Evolutionary conservation across 2,888 invertebrate species (phyloP).

Genomic region (Monoplex corrugatus): DNA sequence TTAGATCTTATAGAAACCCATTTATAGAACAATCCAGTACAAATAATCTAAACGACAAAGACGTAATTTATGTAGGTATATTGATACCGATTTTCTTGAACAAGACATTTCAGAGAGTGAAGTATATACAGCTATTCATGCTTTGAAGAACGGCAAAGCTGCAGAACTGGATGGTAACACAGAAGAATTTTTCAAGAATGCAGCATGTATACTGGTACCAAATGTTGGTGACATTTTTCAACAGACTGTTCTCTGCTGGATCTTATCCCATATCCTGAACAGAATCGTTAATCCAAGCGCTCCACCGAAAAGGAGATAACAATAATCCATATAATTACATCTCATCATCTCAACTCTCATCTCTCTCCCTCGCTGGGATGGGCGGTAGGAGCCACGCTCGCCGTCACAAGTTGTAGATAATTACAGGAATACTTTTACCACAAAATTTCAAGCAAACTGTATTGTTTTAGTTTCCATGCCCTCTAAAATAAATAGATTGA

Average conservation of each 20-base stretch:
- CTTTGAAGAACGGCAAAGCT: background rate
- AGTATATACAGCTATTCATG: background rate
- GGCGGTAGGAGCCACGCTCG: no score
- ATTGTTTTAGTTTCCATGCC: background rate
- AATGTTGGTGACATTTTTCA: background rate
- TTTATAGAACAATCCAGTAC: background rate
- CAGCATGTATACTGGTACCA: background rate
- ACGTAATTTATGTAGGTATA: background rate
- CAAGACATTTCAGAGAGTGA: background rate
- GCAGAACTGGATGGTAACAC: background rate
- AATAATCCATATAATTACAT: background rate
- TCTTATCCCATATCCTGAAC: background rate
- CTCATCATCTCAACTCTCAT: no score
- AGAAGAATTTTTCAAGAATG: background rate
- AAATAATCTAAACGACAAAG: background rate
- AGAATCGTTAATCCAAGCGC: background rate
- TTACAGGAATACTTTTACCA: background rate
- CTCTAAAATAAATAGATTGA: background rate
- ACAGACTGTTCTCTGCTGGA: background rate
- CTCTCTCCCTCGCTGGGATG: no score
- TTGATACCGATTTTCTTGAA: background rate
- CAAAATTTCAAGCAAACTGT: background rate
- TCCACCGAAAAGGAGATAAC: background rate
- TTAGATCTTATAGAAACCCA: background rate
- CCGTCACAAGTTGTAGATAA: no score